Evolutionary conservation across 2,888 invertebrate species (phyloP).

Genomic region (Reticulitermes lucifugus): DNA sequence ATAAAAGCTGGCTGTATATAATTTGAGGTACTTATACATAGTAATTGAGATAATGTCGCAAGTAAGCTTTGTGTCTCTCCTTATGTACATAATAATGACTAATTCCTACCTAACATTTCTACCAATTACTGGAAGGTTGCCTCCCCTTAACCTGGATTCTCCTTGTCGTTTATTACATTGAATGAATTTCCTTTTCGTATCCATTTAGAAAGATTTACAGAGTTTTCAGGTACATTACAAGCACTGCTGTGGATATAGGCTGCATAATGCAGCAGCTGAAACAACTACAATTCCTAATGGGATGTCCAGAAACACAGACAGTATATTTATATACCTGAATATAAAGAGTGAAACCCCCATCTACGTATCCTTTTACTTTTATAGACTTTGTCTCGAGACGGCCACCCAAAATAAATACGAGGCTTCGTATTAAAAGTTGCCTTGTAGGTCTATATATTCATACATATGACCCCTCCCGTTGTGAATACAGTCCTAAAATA

Average conservation of each 20-base stretch:
- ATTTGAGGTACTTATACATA: not conserved
- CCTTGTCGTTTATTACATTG: not conserved
- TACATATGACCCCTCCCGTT: too few species aligned
- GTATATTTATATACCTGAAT: not conserved
- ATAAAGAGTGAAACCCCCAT: not conserved
- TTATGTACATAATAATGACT: not conserved
- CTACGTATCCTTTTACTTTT: not conserved
- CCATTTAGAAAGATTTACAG: constrained; percentile 7
- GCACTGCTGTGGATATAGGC: not conserved
- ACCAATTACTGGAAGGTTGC: not conserved
- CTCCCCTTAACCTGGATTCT: not conserved
- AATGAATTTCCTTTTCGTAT: not conserved
- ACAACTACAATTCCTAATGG: not conserved
- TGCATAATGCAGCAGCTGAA: not conserved
- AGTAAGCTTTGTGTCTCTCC: not conserved
- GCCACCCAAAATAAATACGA: not conserved
- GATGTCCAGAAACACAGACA: not conserved
- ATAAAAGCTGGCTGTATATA: not conserved
- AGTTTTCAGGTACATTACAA: not conserved
- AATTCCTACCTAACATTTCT: not conserved
- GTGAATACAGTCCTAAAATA: too few species aligned
- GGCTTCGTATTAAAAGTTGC: not conserved
- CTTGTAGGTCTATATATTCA: too few species aligned
- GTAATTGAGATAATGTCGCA: not conserved
- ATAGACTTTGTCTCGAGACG: not conserved